A percentile compares a stretch with the other conserved stretches of the same genome.
These are phyloP conservation scores for Bombus fervidus DNA, from an alignment of 1,140 invertebrate species.

Conservation along the genomic window DNA sequence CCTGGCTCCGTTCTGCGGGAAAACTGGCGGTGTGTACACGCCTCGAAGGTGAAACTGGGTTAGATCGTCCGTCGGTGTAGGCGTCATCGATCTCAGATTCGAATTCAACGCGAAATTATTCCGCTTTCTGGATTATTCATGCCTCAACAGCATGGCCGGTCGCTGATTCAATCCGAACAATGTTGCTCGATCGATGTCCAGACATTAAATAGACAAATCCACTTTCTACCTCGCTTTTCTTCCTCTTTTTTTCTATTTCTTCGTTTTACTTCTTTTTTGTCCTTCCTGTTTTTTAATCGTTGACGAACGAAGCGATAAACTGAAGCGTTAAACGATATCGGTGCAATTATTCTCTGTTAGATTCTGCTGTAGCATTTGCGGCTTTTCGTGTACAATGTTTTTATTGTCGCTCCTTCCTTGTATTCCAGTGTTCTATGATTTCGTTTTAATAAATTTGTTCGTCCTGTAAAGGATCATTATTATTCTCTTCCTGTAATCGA, in stretches of 20 bases:
- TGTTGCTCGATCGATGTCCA: conserved; percentile 56
- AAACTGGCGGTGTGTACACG: conserved; percentile 41
- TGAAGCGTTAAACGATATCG: conserved; percentile 13
- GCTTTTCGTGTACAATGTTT: background rate
- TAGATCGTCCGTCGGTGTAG: conserved; percentile 63
- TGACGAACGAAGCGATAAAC: no score
- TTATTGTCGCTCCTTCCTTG: background rate
- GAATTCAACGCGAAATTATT: conserved; percentile 67
- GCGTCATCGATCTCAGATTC: conserved; percentile 66
- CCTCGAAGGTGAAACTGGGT: conserved; percentile 62
- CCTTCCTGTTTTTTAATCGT: background rate
- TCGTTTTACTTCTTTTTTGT: background rate
- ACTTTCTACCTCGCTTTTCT: background rate
- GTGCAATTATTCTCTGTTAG: background rate
- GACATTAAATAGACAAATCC: conserved; percentile 22
- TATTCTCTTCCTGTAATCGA: background rate
- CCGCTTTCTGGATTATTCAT: conserved; percentile 64
- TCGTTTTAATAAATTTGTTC: background rate
- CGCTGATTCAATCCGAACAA: conserved; percentile 27
- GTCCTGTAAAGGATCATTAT: background rate
- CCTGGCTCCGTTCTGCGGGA: conserved; percentile 26
- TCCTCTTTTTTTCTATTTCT: background rate
- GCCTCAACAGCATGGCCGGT: background rate
- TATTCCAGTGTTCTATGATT: background rate
- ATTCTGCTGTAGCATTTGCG: background rate